Base-by-base conservation (phyloP, 2,113 vertebrate species). In the Oncorhynchus tshawytscha region DNA sequence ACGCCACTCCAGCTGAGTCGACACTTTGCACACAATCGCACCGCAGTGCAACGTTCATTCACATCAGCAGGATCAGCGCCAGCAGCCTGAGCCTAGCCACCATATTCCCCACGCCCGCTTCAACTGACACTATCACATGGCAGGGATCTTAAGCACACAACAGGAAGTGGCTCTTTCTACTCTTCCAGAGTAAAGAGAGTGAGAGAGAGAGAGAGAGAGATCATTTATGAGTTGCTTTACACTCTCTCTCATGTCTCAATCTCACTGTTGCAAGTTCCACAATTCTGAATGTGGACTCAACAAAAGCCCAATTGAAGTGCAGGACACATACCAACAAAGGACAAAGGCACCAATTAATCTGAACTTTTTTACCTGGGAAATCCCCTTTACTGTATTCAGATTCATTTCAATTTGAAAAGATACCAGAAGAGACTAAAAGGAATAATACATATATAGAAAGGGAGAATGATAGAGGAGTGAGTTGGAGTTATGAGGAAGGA, bases 21-120 rank as follows among this genome's bases (percentile, higher is more conserved):
- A 90, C 91, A 92, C 86, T 91, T 92, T 91, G 81, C 85, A 91
- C 89, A 91, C 90, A 91, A 91, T 89, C 73, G 72, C 83, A 69
- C 49, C 81, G 83, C 60, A 65, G 74, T 39, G 62, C 64, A 69
- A 20, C 27, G 20, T 85, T 86, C 84, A 85, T 24, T 62, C 59
- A 24, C 88, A 87, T 91, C 88, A 90, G 91, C 89, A 89, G 80
- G 86, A 92, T 89, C 88, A 89, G 90, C 88, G 87, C 68, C n/a
- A 62, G 59, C 59, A 62, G 59, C 59, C 59, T 16, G 59, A 16
- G 66, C 66, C 16, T 5, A 68, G 83, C 87, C 66, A 68, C 87
- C 79, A 81, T 87, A 86, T 84, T 86, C 88, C 83, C 88, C 87
- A 16, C 71, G 76, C 74, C 57, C 66, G 75, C 87, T 71, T 86